Base-by-base conservation (phyloP, 2,888 invertebrate genomes). In the Lasioglossum zephyrum region DNA sequence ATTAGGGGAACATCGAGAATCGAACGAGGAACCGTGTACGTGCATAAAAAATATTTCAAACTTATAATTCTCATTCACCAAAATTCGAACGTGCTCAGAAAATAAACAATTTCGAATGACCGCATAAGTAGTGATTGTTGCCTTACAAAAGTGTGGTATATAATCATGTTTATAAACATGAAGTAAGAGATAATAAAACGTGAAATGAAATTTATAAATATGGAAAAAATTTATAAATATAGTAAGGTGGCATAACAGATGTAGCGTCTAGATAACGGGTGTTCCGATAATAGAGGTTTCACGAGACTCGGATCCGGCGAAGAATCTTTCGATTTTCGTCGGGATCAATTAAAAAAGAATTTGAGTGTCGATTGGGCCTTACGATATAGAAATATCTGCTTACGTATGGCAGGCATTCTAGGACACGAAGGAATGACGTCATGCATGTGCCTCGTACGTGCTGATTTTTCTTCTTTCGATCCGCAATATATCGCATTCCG, bases 341-440 rank as follows among this genome's bases (percentile, higher is more conserved):
- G 69, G 53, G 80, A 80, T 85, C 80, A 77, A 77, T 85, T 85
- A 80, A 79, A 79, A 85, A 79, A 85, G 76, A 74, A 84, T 77
- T 53, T 79, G 49, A 9, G 60, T 66, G 80, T 85, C 85, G 77
- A 75, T 80, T 85, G 77, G 70, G 77, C 77, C 76, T 80, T 85
- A 80, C 86, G 82, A 86, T 86, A 86, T 87, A 86, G 86, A 86
- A 86, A 86, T 87, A 87, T 87, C 87, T 86, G 86, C 87, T 87
- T 87, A 87, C 87, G 87, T 82, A 86, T 79, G 81, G 77, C 86
- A 82, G 81, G 87, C 87, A 86, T 86, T 87, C 87, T 87, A 87
- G 87, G 80, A 87, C 87, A 81, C 82, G 81, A 76, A 74, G 44
- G 87, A 79, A 80, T 87, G 87, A 87, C 87, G 87, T 87, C 87